Evolutionary conservation across 2,797 vertebrate species (phyloP).

Genomic region (Anabas testudineus): DNA sequence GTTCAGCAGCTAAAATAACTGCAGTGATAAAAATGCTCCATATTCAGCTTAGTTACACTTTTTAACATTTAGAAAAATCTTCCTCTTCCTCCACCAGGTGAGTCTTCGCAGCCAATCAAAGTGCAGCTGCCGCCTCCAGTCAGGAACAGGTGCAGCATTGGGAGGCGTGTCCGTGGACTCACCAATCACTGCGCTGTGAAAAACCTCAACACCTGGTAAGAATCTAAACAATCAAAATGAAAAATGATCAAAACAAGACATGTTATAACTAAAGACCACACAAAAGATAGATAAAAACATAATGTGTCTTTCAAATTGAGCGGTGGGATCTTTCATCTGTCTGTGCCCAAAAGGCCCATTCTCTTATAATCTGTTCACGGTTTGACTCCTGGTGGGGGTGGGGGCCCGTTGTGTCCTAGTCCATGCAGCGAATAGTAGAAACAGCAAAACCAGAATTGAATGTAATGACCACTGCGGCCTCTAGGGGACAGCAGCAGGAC

Average conservation of each 20-base stretch:
- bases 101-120: conserved; percentile 25
- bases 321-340: too few species aligned
- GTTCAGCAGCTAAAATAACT: not conserved
- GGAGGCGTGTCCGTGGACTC: not conserved
- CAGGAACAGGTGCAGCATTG: conserved; percentile 21
- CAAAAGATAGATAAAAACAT: too few species aligned
- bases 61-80: not conserved
- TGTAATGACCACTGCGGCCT: conserved; percentile 19
- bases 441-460: not conserved
- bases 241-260: too few species aligned
- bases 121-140: conserved; percentile 26
- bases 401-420: too few species aligned
- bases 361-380: too few species aligned
- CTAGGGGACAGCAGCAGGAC: conserved; percentile 21
- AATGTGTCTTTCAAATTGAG: not conserved
- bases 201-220: conserved; percentile 42
- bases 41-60: too few species aligned
- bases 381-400: not conserved
- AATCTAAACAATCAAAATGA: not conserved
- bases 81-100: conserved; percentile 33
- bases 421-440: too few species aligned
- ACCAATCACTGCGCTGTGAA: conserved; percentile 10
- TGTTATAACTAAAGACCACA: too few species aligned
- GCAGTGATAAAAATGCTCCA: too few species aligned
- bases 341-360: too few species aligned